Conservation (phyloP, 1,140 invertebrate genomes). For the Phortica variegata region DNA sequence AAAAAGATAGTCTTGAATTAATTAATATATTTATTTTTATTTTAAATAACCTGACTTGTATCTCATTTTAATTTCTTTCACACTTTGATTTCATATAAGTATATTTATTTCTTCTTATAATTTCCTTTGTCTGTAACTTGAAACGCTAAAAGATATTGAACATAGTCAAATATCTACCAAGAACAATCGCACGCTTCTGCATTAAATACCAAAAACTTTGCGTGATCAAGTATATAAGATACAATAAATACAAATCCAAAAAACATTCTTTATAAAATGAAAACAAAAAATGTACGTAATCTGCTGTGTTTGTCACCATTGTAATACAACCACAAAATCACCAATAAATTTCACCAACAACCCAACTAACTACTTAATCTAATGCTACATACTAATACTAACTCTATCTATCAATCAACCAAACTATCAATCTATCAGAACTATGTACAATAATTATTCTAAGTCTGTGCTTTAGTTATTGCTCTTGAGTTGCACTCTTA, state of each 20-base stretch:
- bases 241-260: slow-evolving; percentile 48
- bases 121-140: slow-evolving; percentile 32
- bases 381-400: too few species aligned
- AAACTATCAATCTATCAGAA: slow-evolving; percentile 21
- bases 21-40: too few species aligned
- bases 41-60: too few species aligned
- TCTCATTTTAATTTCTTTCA: slow-evolving; percentile 10
- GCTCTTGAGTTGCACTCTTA: neutral
- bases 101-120: slow-evolving; percentile 31
- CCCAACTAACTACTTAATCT: too few species aligned
- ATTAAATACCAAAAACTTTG: slow-evolving; percentile 39
- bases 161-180: slow-evolving; percentile 50
- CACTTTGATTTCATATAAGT: slow-evolving; percentile 12
- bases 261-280: slow-evolving; percentile 49
- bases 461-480: slow-evolving; percentile 1
- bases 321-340: too few species aligned
- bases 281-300: slow-evolving; percentile 24
- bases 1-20: slow-evolving; percentile 11
- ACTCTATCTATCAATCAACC: slow-evolving; percentile 26
- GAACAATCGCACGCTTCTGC: slow-evolving; percentile 56
- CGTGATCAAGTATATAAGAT: slow-evolving; percentile 42
- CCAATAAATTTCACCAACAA: too few species aligned
- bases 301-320: slow-evolving; percentile 40
- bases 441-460: neutral
- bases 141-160: slow-evolving; percentile 45